Evolutionary conservation across 1,140 invertebrate species (phyloP).

Genomic region (Bradysia coprophila): DNA sequence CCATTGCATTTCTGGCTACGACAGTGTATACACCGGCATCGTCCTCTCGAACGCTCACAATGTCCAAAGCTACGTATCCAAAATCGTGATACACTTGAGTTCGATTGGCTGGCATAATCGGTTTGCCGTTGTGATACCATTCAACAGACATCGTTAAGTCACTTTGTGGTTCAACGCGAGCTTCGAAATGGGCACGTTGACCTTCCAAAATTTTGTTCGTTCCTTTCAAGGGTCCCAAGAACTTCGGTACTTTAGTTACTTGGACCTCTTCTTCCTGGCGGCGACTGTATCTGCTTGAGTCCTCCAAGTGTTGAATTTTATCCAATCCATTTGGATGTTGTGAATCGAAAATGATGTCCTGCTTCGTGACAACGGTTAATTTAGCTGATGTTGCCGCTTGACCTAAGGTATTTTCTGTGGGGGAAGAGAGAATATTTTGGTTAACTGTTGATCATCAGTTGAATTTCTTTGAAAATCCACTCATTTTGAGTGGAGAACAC

Average conservation of each 20-base stretch:
- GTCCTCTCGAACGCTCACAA: constrained; percentile 67
- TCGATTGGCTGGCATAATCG: constrained; percentile 63
- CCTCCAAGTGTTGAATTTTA: constrained; percentile 78
- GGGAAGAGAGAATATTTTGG: too few species aligned
- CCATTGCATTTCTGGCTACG: constrained; percentile 69
- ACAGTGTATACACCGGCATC: constrained; percentile 78
- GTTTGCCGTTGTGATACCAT: constrained; percentile 81
- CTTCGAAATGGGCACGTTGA: constrained; percentile 91
- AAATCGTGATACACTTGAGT: constrained; percentile 90
- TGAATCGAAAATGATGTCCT: constrained; percentile 68
- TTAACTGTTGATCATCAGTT: too few species aligned
- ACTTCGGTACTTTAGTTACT: constrained; percentile 60
- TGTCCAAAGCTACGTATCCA: constrained; percentile 87
- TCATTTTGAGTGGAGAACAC: too few species aligned
- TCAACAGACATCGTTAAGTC: constrained; percentile 75
- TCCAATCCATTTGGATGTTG: constrained; percentile 74
- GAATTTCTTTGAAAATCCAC: too few species aligned
- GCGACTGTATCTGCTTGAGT: constrained; percentile 47
- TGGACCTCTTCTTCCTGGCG: constrained; percentile 41
- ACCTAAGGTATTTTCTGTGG: constrained; percentile 70
- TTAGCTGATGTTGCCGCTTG: constrained; percentile 77
- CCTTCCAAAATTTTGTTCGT: constrained; percentile 90
- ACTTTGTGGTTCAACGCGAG: constrained; percentile 79
- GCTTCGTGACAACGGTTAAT: constrained; percentile 66
- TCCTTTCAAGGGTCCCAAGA: constrained; percentile 71